phyloP scores from a whole-genome alignment of 2,797 vertebrate genomes.

The Myoxocephalus aenaeus region DNA sequence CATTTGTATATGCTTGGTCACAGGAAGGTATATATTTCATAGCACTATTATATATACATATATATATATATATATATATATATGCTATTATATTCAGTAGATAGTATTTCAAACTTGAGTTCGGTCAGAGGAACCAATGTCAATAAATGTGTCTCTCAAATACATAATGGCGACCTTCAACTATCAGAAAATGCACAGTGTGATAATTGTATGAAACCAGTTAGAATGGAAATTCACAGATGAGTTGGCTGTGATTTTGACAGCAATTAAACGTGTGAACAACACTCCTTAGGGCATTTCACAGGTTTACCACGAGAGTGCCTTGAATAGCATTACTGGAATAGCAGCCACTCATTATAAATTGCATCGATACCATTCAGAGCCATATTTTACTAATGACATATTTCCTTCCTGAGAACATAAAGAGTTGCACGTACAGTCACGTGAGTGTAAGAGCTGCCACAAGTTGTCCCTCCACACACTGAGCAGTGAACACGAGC shows the following conservation, averaged over 20 bases:
- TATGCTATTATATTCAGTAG: not conserved
- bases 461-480: not conserved
- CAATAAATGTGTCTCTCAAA: not conserved
- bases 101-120: not conserved
- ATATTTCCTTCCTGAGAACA: not conserved
- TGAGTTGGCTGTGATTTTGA: not conserved
- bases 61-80: too few relatives aligned
- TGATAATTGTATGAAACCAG: not conserved
- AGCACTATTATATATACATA: too few relatives aligned
- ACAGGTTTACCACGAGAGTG: conserved; percentile 20
- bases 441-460: not conserved
- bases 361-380: not conserved
- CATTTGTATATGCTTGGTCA: not conserved
- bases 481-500: not conserved
- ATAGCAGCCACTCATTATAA: conserved; percentile 34
- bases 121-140: not conserved
- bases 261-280: conserved; percentile 48
- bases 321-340: not conserved
- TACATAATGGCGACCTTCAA: not conserved
- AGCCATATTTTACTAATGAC: not conserved
- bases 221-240: conserved; percentile 10
- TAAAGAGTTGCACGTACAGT: not conserved
- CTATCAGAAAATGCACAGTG: not conserved
- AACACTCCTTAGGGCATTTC: not conserved
- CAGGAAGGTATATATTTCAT: not conserved